phyloP scores from a whole-genome alignment of 2,888 invertebrate species.

The Pyrocoelia pectoralis region DNA sequence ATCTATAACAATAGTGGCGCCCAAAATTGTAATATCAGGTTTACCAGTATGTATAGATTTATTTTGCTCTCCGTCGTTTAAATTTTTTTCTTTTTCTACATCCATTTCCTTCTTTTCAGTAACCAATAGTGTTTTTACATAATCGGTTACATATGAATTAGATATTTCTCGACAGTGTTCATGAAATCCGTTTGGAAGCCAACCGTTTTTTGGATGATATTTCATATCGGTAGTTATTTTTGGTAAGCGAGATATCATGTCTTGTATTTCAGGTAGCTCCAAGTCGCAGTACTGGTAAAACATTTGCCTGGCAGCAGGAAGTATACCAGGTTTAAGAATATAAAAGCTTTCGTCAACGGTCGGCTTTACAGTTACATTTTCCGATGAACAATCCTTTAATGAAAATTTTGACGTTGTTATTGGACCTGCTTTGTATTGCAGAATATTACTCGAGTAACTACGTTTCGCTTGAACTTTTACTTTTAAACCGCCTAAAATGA shows the following conservation, averaged over 20 bases:
- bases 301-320: constrained; percentile 87
- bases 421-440: constrained; percentile 56
- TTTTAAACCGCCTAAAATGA: constrained; percentile 60
- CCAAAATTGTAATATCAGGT: constrained; percentile 4
- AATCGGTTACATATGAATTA: constrained; percentile 68
- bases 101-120: constrained; percentile 54
- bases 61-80: constrained; percentile 28
- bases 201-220: constrained; percentile 79
- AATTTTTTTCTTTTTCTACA: constrained; percentile 21
- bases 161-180: constrained; percentile 77
- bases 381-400: constrained; percentile 36
- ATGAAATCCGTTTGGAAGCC: constrained; percentile 77
- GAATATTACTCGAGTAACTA: constrained; percentile 55
- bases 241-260: constrained; percentile 73
- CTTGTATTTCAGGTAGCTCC: constrained; percentile 79
- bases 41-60: constrained; percentile 33
- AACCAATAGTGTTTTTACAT: constrained; percentile 56
- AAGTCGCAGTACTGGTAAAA: constrained; percentile 92
- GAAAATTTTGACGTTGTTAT: constrained; percentile 36
- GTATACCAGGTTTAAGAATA: constrained; percentile 72
- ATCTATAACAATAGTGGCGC: constrained; percentile 24
- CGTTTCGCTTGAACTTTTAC: constrained; percentile 63
- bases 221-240: constrained; percentile 65
- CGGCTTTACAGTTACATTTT: constrained; percentile 46
- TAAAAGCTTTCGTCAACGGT: constrained; percentile 62